A percentile compares a stretch with the other conserved stretches of the same genome.
Evolutionary conservation across 2,113 vertebrate species (phyloP).

Genomic region (Fregata magnificens): DNA sequence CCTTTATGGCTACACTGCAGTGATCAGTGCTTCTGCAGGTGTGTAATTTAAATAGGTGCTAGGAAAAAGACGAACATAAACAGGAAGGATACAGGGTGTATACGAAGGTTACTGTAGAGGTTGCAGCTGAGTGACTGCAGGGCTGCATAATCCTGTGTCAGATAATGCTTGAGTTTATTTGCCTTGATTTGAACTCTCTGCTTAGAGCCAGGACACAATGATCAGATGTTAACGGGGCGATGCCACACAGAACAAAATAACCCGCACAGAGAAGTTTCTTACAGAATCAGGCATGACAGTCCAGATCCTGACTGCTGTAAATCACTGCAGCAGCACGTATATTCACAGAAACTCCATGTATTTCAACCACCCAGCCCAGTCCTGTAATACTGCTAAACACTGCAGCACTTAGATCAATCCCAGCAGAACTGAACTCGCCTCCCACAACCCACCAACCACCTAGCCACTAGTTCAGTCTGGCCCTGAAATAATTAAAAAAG

Average conservation of each 20-base stretch:
- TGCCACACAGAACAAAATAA: not conserved
- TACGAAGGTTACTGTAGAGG: conserved; percentile 17
- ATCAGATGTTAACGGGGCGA: not conserved
- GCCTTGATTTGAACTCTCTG: conserved; percentile 27
- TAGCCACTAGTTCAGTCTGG: not conserved
- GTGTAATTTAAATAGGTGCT: conserved; percentile 55
- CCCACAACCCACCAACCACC: not conserved
- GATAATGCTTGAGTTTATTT: conserved; percentile 5
- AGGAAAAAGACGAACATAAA: conserved; percentile 50
- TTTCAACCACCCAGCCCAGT: not conserved
- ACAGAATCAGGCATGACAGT: not conserved
- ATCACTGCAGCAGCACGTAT: not conserved
- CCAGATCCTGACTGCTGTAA: not conserved
- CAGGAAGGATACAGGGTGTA: conserved; percentile 25
- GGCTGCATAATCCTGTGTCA: not conserved
- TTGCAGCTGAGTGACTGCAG: conserved; percentile 40
- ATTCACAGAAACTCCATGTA: not conserved
- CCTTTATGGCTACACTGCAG: conserved; percentile 52
- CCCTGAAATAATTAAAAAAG: conserved; percentile 1
- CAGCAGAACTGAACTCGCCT: not conserved
- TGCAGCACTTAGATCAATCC: not conserved
- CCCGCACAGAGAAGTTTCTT: not conserved
- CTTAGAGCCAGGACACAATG: not conserved
- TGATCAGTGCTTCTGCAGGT: conserved; percentile 54
- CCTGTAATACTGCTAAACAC: not conserved